Evolutionary conservation across 2,113 vertebrate genomes (phyloP).

Genomic region (Heterotilapia buettikoferi): DNA sequence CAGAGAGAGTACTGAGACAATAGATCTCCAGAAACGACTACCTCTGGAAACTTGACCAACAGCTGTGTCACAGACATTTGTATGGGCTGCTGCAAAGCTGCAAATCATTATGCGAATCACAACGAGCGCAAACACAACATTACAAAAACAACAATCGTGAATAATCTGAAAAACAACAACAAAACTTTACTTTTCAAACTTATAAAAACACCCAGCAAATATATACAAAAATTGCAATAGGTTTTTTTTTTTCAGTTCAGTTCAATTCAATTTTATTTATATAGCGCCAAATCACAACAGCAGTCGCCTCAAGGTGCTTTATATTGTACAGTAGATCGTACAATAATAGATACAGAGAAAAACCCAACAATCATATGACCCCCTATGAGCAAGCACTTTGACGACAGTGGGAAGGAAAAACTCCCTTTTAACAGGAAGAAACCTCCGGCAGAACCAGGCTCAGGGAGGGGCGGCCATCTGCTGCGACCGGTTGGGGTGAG

Average conservation of each 20-base stretch:
- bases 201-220: not conserved
- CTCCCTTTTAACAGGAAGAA: not conserved
- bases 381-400: not conserved
- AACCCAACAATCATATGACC: not conserved
- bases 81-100: not conserved
- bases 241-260: not conserved
- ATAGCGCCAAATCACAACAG: not conserved
- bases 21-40: not conserved
- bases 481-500: fast-evolving
- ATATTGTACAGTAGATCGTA: fast-evolving
- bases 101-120: not conserved
- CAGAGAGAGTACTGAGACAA: not conserved
- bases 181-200: not conserved
- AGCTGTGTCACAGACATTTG: not conserved
- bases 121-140: not conserved
- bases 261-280: not conserved
- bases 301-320: not conserved
- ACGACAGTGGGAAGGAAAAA: not conserved
- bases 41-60: not conserved
- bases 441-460: fast-evolving
- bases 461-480: not conserved
- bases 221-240: not conserved
- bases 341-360: not conserved
- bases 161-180: not conserved
- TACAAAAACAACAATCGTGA: not conserved